phyloP scores from a whole-genome alignment of 2,888 invertebrate genomes.

The Tuta absoluta region DNA sequence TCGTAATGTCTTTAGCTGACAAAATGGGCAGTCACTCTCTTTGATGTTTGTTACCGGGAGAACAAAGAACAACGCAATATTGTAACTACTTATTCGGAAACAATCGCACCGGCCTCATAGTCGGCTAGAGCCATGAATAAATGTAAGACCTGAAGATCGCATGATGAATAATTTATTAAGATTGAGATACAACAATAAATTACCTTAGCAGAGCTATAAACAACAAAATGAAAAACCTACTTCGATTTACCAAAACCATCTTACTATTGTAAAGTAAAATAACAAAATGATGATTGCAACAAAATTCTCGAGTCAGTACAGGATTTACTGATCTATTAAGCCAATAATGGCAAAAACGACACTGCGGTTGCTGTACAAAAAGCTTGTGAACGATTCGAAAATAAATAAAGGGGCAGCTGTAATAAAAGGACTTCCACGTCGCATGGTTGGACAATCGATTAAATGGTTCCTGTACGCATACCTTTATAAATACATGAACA shows the following conservation, averaged over 20 bases:
- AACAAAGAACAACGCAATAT: conserved; percentile 16
- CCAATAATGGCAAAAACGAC: conserved; percentile 42
- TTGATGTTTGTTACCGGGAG: not conserved
- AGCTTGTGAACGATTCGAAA: conserved; percentile 61
- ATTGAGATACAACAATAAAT: conserved; percentile 44
- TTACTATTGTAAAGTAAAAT: conserved; percentile 16
- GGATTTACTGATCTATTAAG: conserved; percentile 48
- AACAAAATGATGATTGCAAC: conserved; percentile 30
- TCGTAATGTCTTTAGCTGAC: conserved; percentile 18
- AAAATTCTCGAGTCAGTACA: conserved; percentile 17
- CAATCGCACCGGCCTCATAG: conserved; percentile 35
- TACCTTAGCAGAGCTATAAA: conserved; percentile 34
- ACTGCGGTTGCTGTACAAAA: conserved; percentile 44
- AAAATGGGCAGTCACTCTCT: conserved; percentile 8
- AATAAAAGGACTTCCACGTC: conserved; percentile 72
- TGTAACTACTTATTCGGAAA: conserved; percentile 26
- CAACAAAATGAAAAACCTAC: conserved; percentile 22
- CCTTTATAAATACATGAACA: conserved; percentile 38
- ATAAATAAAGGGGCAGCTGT: conserved; percentile 70
- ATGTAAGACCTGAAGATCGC: conserved; percentile 45
- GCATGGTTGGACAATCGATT: conserved; percentile 73
- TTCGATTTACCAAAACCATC: conserved; percentile 3
- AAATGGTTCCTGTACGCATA: conserved; percentile 53
- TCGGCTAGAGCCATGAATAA: conserved; percentile 47
- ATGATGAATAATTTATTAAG: conserved; percentile 58